Evolutionary conservation across 64 coral and sea anemone species (phyloP), one percentile per base, ranked within the genome.

Genomic region (Porites lutea): DNA sequence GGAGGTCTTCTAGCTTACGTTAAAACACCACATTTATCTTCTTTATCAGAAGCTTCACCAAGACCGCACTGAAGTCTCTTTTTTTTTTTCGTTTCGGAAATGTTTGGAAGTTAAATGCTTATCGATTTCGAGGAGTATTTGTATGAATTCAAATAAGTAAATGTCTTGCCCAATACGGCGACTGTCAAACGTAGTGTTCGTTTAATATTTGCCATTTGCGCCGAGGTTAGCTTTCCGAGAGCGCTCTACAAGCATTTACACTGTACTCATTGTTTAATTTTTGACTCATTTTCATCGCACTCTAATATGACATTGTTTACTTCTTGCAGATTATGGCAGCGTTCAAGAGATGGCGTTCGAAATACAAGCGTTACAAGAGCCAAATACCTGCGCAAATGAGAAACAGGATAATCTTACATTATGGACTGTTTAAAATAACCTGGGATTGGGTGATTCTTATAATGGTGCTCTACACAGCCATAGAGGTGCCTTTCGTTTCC

Each of bases 391-490:
- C 83, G 22, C 95, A 97, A 65, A 97, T 97, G 95, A 75, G 95
- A 54, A 94, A 97, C 54, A 88, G 97, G n/a, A 96, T 99, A 16
- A 96, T 99, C 51, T 79, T 99, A 12, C 97, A 99, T 63, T 99
- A 99, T 52, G 97, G 97, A 5, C 75, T 99, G 14, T 99, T 99
- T 57, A 99, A 99, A 84, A 99, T 99, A 13, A 93, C 94, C 6
- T 99, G 97, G 97, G 97, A 99, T 47, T 99, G 97, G 97, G 73
- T 99, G 59, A 96, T 99, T 46, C 47, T 99, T 10, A 82, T 93
- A 15, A 23, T 99, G 8, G 97, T 99, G 49, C 89, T 99, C 8
- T 99, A 99, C 52, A 99, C 97, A 13, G 97, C 97, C 21, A 89
- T 99, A 12, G 97, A 99, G 71, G 97, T 99, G 4, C 97, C 97